These are phyloP conservation scores for Phaenicophaeus curvirostris DNA, from an alignment of 2,797 vertebrate genomes.

Conservation along the genomic window DNA sequence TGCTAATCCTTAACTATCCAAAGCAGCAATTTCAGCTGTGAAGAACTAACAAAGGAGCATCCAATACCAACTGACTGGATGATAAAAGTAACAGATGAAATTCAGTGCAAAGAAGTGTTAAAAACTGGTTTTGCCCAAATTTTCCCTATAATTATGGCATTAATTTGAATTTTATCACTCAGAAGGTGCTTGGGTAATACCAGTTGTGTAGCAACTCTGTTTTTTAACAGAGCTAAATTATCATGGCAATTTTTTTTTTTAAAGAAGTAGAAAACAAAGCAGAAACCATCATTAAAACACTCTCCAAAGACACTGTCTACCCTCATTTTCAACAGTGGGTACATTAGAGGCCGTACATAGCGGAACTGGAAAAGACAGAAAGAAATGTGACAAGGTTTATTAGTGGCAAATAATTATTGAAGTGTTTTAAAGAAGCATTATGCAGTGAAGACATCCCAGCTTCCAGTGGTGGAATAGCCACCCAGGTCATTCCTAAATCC, in stretches of 20 bases:
- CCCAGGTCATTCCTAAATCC: background rate
- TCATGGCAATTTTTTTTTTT: background rate
- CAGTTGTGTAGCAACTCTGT: background rate
- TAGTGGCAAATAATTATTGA: background rate
- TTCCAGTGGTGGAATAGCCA: background rate
- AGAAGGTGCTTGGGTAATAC: background rate
- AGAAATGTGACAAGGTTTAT: background rate
- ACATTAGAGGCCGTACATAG: background rate
- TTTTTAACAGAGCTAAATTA: background rate
- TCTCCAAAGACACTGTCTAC: background rate
- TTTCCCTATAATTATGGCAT: background rate
- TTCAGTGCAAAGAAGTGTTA: background rate
- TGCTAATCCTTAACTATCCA: background rate
- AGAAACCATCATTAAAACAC: background rate
- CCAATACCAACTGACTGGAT: background rate
- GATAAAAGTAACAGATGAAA: background rate
- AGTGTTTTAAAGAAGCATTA: background rate
- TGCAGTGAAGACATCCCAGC: background rate
- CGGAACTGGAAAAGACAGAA: background rate
- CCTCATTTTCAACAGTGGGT: background rate
- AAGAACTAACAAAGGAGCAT: background rate
- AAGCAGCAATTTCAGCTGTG: background rate
- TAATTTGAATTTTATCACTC: background rate
- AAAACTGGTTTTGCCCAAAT: background rate
- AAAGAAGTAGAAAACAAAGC: background rate